Conservation (phyloP, 2,113 vertebrate genomes). For the Cyanoramphus novaezelandiae region DNA sequence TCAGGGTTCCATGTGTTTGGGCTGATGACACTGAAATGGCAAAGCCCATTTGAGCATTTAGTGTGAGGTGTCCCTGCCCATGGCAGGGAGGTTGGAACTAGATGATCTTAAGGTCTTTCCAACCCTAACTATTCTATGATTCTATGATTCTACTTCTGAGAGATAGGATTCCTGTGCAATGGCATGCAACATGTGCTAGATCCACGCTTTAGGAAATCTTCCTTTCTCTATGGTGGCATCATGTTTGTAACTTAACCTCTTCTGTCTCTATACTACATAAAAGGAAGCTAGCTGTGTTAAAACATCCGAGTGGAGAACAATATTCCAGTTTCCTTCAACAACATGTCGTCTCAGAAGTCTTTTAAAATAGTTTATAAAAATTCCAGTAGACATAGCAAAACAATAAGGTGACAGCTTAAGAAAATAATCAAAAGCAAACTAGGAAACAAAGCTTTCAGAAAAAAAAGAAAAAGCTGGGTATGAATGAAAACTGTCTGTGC, state of each 20-base stretch:
- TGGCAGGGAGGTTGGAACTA: background rate
- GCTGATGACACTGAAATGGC: background rate
- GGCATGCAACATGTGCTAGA: background rate
- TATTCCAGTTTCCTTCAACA: constrained; percentile 43
- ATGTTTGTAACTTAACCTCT: background rate
- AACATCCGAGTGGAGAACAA: constrained; percentile 58
- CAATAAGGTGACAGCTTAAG: background rate
- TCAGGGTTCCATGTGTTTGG: background rate
- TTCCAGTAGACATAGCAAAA: constrained; percentile 29
- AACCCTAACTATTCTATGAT: background rate
- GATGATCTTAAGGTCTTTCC: background rate
- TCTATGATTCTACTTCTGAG: background rate
- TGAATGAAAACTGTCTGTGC: background rate
- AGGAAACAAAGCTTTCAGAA: background rate
- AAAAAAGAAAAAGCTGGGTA: background rate
- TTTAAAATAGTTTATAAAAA: constrained; percentile 51
- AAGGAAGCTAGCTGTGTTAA: constrained; percentile 17
- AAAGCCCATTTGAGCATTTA: background rate
- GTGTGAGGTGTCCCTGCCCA: background rate
- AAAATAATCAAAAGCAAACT: constrained; percentile 40
- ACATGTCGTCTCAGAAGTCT: background rate
- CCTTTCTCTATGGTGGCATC: background rate
- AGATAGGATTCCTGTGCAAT: background rate
- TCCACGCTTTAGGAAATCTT: background rate
- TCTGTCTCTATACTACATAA: constrained; percentile 6